phyloP scores from a whole-genome alignment of 2,797 vertebrate genomes.

The Anisognathus igniventris region DNA sequence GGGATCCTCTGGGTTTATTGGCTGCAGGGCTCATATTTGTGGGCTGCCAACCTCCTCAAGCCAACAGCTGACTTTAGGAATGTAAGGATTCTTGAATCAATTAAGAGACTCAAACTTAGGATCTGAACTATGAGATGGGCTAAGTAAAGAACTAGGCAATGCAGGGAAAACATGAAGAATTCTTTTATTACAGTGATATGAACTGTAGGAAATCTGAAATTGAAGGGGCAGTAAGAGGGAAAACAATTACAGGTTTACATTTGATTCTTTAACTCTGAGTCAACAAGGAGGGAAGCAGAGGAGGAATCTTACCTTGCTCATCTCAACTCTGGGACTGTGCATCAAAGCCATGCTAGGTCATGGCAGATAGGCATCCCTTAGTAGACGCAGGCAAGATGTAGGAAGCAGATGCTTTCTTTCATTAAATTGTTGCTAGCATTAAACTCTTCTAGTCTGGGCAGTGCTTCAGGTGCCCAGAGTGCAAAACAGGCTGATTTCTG shows the following conservation, averaged over 20 bases:
- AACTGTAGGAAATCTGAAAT: background rate
- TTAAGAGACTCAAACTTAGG: background rate
- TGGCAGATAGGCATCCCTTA: background rate
- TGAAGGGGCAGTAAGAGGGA: background rate
- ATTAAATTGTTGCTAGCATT: background rate
- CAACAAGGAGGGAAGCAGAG: background rate
- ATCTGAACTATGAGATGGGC: background rate
- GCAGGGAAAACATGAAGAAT: background rate
- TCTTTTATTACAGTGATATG: background rate
- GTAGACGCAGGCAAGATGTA: rapidly evolving
- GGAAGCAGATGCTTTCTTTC: background rate
- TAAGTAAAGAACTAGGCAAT: background rate
- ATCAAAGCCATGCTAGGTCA: background rate
- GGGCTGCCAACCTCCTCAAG: background rate
- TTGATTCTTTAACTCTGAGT: background rate
- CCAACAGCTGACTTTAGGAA: background rate
- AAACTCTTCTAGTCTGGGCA: background rate
- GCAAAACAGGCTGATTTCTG: background rate
- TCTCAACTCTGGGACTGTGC: background rate
- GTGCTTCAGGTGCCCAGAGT: background rate
- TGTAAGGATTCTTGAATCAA: background rate
- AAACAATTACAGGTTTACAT: background rate
- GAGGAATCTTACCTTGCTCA: background rate
- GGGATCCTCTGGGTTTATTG: background rate
- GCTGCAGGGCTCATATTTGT: background rate